A percentile compares a stretch with the other conserved stretches of the same genome.
Conservation (phyloP, 2,113 vertebrate genomes). For the Onychostoma macrolepis region DNA sequence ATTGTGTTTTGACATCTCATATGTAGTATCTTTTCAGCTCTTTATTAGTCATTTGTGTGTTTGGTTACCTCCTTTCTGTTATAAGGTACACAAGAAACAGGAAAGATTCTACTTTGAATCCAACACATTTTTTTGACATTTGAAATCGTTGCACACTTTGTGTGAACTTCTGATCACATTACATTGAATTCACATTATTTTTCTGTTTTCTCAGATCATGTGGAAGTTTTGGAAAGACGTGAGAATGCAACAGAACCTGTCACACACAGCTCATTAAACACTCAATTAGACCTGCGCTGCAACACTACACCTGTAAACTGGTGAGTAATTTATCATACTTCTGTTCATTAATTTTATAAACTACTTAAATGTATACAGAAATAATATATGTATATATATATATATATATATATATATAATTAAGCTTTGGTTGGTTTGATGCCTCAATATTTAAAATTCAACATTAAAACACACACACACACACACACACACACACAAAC, state of each 20-base stretch:
- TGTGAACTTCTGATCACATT: too few relatives aligned
- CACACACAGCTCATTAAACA: background rate
- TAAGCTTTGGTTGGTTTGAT: background rate
- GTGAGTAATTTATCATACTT: conserved; percentile 13
- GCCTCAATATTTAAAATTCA: background rate
- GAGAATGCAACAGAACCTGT: background rate
- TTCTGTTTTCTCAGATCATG: background rate
- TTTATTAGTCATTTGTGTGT: conserved; percentile 30
- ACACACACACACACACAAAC: too few relatives aligned
- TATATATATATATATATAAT: background rate
- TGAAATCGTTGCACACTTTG: background rate
- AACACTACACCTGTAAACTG: background rate
- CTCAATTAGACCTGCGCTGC: background rate
- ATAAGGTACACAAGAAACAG: background rate
- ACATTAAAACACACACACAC: too few relatives aligned
- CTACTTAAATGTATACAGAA: background rate
- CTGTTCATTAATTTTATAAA: background rate
- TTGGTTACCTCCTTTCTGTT: background rate
- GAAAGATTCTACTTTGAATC: background rate
- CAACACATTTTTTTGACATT: background rate
- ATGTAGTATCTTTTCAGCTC: background rate
- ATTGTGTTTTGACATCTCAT: background rate
- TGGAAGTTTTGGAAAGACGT: background rate
- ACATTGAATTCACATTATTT: background rate
- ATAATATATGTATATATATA: background rate